Conservation (phyloP, 37 sponge, comb jelly and placozoan genomes). For the Crambe crambe region DNA sequence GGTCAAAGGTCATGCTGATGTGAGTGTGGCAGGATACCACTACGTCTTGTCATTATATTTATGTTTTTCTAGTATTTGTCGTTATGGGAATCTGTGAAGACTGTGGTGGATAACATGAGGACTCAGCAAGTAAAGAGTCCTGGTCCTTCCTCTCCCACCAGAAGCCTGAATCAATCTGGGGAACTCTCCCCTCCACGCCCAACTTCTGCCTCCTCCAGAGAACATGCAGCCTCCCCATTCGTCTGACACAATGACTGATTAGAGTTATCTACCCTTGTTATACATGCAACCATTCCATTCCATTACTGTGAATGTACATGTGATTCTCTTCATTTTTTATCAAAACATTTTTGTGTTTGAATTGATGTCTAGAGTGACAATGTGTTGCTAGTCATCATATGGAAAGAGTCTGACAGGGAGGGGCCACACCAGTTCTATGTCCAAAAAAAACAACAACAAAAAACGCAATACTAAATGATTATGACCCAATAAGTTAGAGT, state of each 20-base stretch:
- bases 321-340: too few relatives aligned
- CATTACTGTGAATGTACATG: too few relatives aligned
- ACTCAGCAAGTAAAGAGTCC: neutral
- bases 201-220: neutral
- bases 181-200: neutral
- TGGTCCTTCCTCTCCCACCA: neutral
- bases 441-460: neutral
- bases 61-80: constrained; percentile 15
- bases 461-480: neutral
- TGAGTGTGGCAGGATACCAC: neutral
- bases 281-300: too few relatives aligned
- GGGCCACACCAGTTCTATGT: constrained; percentile 69
- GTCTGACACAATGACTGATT: too few relatives aligned
- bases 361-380: too few relatives aligned
- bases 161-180: too few relatives aligned
- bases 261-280: too few relatives aligned
- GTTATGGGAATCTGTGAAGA: constrained; percentile 47
- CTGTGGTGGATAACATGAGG: constrained; percentile 34
- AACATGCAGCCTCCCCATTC: neutral
- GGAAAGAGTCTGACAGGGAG: constrained; percentile 77
- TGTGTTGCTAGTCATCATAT: constrained; percentile 46
- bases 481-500: neutral
- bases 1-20: constrained; percentile 61
- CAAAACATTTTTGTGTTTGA: too few relatives aligned
- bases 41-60: neutral